Evolutionary conservation across 2,113 vertebrate species (phyloP).

Genomic region (Tychaedon coryphoeus): DNA sequence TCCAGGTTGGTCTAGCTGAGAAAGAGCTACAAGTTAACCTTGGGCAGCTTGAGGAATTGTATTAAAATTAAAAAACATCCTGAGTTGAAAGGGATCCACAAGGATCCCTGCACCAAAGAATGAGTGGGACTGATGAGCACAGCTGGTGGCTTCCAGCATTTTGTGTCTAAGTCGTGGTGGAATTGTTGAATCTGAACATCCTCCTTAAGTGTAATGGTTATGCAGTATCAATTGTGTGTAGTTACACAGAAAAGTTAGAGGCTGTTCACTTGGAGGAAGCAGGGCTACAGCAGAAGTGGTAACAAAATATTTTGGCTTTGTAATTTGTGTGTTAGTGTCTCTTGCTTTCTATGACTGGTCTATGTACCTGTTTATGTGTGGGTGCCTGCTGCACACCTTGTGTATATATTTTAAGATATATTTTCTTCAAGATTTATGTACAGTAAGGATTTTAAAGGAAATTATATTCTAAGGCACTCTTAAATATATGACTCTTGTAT

Average conservation of each 20-base stretch:
- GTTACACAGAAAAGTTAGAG: not conserved
- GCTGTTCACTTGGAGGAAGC: not conserved
- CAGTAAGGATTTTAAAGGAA: not conserved
- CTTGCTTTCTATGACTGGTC: not conserved
- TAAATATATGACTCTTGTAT: not conserved
- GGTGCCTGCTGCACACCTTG: not conserved
- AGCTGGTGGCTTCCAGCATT: not conserved
- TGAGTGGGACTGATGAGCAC: not conserved
- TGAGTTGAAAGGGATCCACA: not conserved
- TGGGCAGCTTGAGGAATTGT: not conserved
- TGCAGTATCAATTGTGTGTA: not conserved
- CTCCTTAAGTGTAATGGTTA: rapidly evolving
- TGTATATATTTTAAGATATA: not conserved
- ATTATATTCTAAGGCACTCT: too few species aligned
- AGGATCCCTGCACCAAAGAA: not conserved
- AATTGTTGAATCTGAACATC: not conserved
- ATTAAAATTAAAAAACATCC: not conserved
- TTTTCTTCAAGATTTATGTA: not conserved
- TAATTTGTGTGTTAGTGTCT: not conserved
- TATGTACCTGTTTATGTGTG: rapidly evolving
- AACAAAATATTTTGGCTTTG: not conserved
- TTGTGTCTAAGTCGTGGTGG: not conserved
- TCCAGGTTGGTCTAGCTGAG: not conserved
- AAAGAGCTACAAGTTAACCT: not conserved
- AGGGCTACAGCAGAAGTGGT: not conserved